A percentile compares a stretch with the other conserved stretches of the same genome.
Conservation (phyloP, 2,888 invertebrate species). For the Calameuta pallipes region DNA sequence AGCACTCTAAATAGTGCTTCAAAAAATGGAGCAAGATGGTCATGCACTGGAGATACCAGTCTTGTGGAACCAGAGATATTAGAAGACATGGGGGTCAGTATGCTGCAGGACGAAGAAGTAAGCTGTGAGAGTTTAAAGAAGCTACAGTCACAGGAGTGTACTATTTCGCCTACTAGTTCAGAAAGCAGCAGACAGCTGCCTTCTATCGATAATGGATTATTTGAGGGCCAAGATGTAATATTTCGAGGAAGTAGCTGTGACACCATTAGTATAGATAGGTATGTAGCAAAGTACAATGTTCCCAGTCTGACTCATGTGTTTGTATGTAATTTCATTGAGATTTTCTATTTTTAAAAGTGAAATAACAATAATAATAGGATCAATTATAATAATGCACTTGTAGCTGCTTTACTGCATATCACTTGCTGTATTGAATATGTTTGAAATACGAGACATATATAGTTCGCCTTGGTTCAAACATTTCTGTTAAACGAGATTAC, state of each 20-base stretch:
- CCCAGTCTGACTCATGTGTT: not conserved
- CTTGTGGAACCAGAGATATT: constrained; percentile 67
- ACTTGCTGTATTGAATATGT: not conserved
- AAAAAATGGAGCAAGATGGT: constrained; percentile 51
- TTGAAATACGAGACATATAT: not conserved
- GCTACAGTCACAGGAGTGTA: constrained; percentile 59
- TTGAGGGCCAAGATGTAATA: constrained; percentile 37
- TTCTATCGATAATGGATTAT: constrained; percentile 34
- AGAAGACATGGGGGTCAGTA: constrained; percentile 73
- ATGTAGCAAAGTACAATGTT: not conserved
- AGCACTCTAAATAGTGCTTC: constrained; percentile 43
- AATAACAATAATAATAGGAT: not conserved
- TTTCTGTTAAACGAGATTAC: not conserved
- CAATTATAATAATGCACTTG: no score
- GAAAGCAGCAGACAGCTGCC: constrained; percentile 36
- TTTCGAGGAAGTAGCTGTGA: constrained; percentile 46
- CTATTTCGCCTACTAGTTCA: constrained; percentile 45
- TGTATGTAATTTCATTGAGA: not conserved
- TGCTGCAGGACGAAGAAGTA: constrained; percentile 70
- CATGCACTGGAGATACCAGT: constrained; percentile 55
- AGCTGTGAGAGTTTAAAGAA: constrained; percentile 55
- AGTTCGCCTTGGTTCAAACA: not conserved
- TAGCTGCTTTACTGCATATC: no score
- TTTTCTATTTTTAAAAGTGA: no score
- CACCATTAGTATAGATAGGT: constrained; percentile 47